Percentiles rank a stretch among this genome's conserved stretches.
Evolutionary conservation across 2,113 vertebrate species (phyloP).

Genomic region (Carassius carassius): DNA sequence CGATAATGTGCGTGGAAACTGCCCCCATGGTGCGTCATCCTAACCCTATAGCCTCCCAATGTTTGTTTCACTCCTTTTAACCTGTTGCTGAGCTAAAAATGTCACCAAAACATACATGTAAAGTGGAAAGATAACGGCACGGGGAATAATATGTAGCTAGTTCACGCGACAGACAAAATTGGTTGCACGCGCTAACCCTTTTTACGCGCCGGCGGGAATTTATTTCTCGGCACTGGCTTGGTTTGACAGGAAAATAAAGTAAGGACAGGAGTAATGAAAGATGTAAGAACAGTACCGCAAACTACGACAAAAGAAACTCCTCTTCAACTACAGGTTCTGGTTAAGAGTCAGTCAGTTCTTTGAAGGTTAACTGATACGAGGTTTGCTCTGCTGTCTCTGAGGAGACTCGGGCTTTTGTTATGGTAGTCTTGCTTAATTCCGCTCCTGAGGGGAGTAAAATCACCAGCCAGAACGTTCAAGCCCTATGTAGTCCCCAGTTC

Average conservation of each 20-base stretch:
- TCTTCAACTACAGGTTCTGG: not conserved
- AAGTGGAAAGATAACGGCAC: not conserved
- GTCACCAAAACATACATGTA: not conserved
- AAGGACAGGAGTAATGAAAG: not conserved
- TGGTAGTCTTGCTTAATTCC: conserved; percentile 15
- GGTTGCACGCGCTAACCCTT: no score
- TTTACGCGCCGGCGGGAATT: no score
- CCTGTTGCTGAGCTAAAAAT: not conserved
- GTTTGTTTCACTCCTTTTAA: conserved; percentile 11
- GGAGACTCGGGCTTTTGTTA: conserved; percentile 25
- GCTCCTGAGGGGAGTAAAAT: not conserved
- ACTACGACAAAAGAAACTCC: not conserved
- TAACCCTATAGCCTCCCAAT: not conserved
- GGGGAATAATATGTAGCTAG: not conserved
- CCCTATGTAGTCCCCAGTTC: conserved; percentile 29
- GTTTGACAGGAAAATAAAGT: not conserved
- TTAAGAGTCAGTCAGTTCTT: conserved; percentile 16
- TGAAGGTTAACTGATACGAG: conserved; percentile 41
- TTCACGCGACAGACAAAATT: not conserved
- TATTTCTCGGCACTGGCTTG: no score
- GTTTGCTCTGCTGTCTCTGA: conserved; percentile 10
- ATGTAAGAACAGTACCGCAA: not conserved
- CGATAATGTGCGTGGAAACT: conserved; percentile 14
- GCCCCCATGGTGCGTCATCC: conserved; percentile 18
- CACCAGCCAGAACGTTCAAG: conserved; percentile 19